These are phyloP conservation scores for Laterallus jamaicensis DNA, from an alignment of 2,113 vertebrate species.

Conservation along the genomic window DNA sequence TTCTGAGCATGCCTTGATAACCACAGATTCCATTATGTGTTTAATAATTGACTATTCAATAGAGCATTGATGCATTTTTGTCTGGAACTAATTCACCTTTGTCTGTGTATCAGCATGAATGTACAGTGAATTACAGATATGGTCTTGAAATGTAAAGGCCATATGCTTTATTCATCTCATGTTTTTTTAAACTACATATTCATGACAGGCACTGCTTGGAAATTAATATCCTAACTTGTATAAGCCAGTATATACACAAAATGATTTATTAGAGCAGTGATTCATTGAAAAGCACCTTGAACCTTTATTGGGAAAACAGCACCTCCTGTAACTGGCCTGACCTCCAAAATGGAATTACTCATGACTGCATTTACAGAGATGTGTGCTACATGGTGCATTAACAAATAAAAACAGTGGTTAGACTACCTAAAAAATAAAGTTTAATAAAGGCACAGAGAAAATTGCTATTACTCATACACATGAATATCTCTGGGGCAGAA, in stretches of 20 bases:
- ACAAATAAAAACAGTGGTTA: background rate
- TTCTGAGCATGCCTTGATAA: conserved; percentile 66
- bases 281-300: conserved; percentile 46
- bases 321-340: conserved; percentile 26
- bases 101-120: conserved; percentile 64
- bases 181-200: conserved; percentile 61
- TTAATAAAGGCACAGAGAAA: background rate
- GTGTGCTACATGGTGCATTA: background rate
- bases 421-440: background rate
- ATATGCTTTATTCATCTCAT: conserved; percentile 40
- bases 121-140: conserved; percentile 68
- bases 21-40: conserved; percentile 69
- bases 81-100: conserved; percentile 80
- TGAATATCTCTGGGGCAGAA: background rate
- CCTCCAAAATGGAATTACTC: background rate
- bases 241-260: conserved; percentile 41
- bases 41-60: conserved; percentile 82
- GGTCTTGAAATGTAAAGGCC: background rate
- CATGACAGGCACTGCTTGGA: conserved; percentile 33
- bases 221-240: conserved; percentile 54
- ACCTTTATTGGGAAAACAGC: conserved; percentile 44
- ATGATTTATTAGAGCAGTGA: conserved; percentile 66
- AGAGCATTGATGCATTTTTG: conserved; percentile 74
- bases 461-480: background rate
- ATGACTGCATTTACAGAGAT: conserved; percentile 40